phyloP scores from a whole-genome alignment of 2,888 invertebrate genomes.

The Leucophenga maculata region DNA sequence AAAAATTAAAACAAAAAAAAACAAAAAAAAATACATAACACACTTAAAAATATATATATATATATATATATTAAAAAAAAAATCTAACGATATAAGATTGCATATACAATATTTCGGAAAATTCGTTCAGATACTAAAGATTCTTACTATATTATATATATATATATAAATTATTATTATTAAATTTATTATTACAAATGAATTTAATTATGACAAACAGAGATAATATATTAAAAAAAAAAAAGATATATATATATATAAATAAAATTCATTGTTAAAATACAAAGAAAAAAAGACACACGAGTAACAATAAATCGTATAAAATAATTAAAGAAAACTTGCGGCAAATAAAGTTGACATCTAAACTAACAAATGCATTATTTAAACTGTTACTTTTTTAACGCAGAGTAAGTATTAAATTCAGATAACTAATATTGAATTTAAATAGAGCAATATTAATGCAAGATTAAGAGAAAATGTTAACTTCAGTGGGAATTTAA shows the following conservation, averaged over 20 bases:
- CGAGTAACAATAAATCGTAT: slow-evolving; percentile 29
- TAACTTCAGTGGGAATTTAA: too few species aligned
- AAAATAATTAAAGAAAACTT: slow-evolving; percentile 27
- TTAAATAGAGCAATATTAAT: too few species aligned
- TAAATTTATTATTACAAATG: slow-evolving; percentile 30
- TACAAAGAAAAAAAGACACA: slow-evolving; percentile 35
- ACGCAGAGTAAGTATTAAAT: too few species aligned
- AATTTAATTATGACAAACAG: slow-evolving; percentile 25
- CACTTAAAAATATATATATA: slow-evolving; percentile 2
- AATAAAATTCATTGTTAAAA: slow-evolving; percentile 38
- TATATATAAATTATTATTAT: slow-evolving; percentile 27
- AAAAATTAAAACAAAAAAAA: slow-evolving; percentile 22
- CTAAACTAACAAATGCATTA: slow-evolving; percentile 35
- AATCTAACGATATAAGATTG: not conserved
- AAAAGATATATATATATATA: slow-evolving; percentile 33
- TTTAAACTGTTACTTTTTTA: slow-evolving; percentile 29
- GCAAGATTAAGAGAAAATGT: too few species aligned
- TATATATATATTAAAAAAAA: slow-evolving; percentile 11
- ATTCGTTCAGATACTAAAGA: slow-evolving; percentile 19
- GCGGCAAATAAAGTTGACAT: slow-evolving; percentile 27
- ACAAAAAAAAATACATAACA: slow-evolving; percentile 12
- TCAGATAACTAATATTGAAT: too few species aligned
- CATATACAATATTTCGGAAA: slow-evolving; percentile 11
- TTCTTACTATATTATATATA: slow-evolving; percentile 19
- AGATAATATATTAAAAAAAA: slow-evolving; percentile 28